phyloP scores from a whole-genome alignment of 2,113 vertebrate genomes.

The Lamprotornis superbus region DNA sequence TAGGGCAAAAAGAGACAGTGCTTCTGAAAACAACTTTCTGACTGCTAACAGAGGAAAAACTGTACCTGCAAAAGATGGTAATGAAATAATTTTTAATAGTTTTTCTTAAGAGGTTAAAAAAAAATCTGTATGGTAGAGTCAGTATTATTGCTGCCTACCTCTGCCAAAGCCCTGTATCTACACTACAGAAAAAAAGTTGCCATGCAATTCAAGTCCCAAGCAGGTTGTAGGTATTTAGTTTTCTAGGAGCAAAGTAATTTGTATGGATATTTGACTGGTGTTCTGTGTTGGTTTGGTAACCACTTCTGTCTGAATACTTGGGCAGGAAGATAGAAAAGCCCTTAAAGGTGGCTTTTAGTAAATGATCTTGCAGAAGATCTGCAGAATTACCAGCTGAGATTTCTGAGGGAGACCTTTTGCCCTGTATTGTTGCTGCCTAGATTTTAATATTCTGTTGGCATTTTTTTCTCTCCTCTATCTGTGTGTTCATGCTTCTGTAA shows the following conservation, averaged over 20 bases:
- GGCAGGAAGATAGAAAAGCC: not conserved
- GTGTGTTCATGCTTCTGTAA: not conserved
- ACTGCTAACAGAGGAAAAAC: conserved; percentile 52
- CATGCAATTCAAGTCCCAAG: not conserved
- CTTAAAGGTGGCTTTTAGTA: not conserved
- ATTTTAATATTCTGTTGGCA: not conserved
- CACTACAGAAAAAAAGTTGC: not conserved
- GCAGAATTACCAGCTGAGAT: not conserved
- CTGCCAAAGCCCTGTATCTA: not conserved
- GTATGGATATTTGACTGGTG: not conserved
- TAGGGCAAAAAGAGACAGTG: conserved; percentile 61
- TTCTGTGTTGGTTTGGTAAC: not conserved
- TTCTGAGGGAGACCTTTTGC: not conserved
- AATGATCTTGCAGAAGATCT: not conserved
- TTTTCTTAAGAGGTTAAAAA: not conserved
- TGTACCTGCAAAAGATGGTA: conserved; percentile 70
- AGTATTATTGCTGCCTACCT: not conserved
- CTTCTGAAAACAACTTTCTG: conserved; percentile 50
- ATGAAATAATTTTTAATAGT: not conserved
- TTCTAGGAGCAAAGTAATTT: not conserved
- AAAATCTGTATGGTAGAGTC: not conserved
- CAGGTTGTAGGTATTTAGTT: not conserved
- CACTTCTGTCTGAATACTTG: not conserved
- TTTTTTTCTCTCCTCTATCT: not conserved
- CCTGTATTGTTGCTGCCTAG: not conserved